Base-by-base conservation (phyloP, 2,888 invertebrate species). In the Epinotia nisella region DNA sequence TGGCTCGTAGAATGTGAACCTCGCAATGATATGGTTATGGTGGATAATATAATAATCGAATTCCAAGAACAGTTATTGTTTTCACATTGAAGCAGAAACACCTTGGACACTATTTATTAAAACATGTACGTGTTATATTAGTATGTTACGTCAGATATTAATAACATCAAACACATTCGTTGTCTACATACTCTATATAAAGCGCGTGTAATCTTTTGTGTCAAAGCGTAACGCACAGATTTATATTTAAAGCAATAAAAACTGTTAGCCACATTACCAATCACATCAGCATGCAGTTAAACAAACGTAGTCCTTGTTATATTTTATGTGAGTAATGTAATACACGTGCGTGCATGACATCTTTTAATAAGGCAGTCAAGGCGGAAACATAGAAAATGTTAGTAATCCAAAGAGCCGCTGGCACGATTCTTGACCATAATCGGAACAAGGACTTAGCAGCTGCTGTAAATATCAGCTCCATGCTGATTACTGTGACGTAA, bases 361-460 rank as follows among this genome's bases (percentile, higher is more conserved):
- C 91, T 88, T 91, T 89, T 87, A 90, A 90, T 92, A 92, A 87
- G 89, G 89, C 86, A 86, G 78, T 86, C 83, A 80, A 92, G 89
- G 87, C 91, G 93, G 93, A 93, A 93, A 93, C 88, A 86, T 90
- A 86, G 90, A 92, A 92, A 93, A 93, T 93, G 90, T 89, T 87
- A 88, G 92, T 90, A 90, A 92, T 92, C 88, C 89, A 87, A 85
- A 79, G 83, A 86, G 88, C 87, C 81, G 81, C 82, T 86, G 87
- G 91, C 92, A 92, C 93, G 93, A 93, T 86, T 91, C 90, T 88
- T 89, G 88, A 79, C 93, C 92, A 90, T 92, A 93, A 92, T 90
- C 90, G 90, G 92, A 87, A 91, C 92, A 92, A 93, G 93, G 92
- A 91, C 91, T 90, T 80, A 78, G 88, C 91, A 92, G 91, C 92